Base-by-base conservation (phyloP, 1,140 invertebrate species). In the Pissodes strobi region DNA sequence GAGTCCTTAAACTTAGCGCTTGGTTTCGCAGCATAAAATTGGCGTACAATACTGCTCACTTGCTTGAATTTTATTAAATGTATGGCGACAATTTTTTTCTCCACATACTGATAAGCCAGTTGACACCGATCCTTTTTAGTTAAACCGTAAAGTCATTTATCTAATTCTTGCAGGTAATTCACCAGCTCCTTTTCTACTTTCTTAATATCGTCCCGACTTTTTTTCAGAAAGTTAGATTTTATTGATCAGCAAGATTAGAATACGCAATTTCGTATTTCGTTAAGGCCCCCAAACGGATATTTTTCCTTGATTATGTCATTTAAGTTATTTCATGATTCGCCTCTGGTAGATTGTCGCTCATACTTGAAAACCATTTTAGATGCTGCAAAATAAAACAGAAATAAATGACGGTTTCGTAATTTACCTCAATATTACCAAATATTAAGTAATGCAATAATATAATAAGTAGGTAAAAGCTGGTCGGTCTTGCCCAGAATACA, bases 21-120 rank as follows among this genome's bases (percentile, higher is more conserved):
- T 43, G 39, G 15, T 43, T 43, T 43, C 39, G 9, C 39, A n/a
- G 39, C 30, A 34, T 34, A n/a, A 34, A 34, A 34, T 34, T 34
- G 30, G 30, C 6, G n/a, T 34, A 34, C 30, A n/a, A n/a, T n/a
- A 34, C 30, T 34, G 30, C 30, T 34, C 30, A 34, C 30, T 34
- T n/a, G n/a, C n/a, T n/a, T n/a, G n/a, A n/a, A n/a, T n/a, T n/a
- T n/a, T n/a, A n/a, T n/a, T n/a, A n/a, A n/a, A n/a, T n/a, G n/a
- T n/a, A n/a, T n/a, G n/a, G n/a, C n/a, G n/a, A n/a, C n/a, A n/a
- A 34, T 8, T 34, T 8, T 34, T 34, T 34, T 34, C n/a, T 34
- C 30, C n/a, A n/a, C 30, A 34, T 34, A 34, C 30, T 34, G 30
- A 34, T 34, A 34, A 34, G 30, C 30, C 30, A 34, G 30, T 34